Evolutionary conservation across 2,113 vertebrate genomes (phyloP).

Genomic region (Poeciliopsis occidentalis): DNA sequence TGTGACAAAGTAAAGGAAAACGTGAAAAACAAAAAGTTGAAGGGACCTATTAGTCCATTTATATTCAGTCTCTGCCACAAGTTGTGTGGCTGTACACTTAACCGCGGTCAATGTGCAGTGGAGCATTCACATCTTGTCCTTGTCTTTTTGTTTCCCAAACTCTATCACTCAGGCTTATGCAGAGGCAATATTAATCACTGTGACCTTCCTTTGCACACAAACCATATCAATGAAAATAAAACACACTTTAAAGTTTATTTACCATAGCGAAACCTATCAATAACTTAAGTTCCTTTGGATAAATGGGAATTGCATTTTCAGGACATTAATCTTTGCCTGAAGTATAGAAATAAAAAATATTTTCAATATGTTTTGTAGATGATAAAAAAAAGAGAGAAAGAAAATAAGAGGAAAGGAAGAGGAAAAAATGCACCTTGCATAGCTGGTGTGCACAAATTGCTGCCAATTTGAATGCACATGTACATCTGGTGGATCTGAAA

Average conservation of each 20-base stretch:
- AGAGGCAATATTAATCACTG: constrained; percentile 31
- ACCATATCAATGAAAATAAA: constrained; percentile 50
- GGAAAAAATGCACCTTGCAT: no score
- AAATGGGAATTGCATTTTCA: constrained; percentile 19
- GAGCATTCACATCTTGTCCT: constrained; percentile 49
- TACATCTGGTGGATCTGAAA: constrained; percentile 12
- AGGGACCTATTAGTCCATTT: constrained; percentile 32
- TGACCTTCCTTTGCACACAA: constrained; percentile 47
- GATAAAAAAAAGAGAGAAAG: no score
- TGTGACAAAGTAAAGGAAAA: constrained; percentile 9
- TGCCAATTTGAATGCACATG: background rate
- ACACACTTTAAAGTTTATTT: constrained; percentile 35
- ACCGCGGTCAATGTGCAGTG: constrained; percentile 32
- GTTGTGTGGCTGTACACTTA: constrained; percentile 30
- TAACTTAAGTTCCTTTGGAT: constrained; percentile 33
- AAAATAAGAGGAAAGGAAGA: no score
- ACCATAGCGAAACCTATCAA: constrained; percentile 38
- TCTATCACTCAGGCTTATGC: constrained; percentile 60
- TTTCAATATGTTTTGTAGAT: no score
- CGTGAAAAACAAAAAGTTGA: constrained; percentile 22
- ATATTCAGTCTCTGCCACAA: constrained; percentile 44
- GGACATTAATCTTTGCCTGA: background rate
- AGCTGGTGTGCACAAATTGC: no score
- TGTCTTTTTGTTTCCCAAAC: constrained; percentile 53
- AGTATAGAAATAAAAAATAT: background rate